Evolutionary conservation across 23 tunicate species (phyloP), one percentile per base, ranked within the genome.

Genomic region (Halocynthia roretzi): DNA sequence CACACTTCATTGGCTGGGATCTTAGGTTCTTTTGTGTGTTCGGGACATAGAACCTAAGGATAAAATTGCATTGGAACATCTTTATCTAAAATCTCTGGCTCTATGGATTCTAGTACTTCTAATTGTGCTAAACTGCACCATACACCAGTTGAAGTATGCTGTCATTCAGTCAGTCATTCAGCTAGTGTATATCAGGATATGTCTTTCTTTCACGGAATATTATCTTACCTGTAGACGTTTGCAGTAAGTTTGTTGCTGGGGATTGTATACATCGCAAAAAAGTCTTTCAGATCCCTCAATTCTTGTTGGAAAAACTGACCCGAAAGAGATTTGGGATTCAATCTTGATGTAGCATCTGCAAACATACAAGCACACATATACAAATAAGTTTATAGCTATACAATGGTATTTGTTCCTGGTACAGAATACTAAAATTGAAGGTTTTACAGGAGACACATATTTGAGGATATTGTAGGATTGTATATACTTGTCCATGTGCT

Each of bases 11-110:
- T 71, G 8, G 77, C 90, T 6, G 86, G 7, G 31, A 90, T 87
- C 55, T 90, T 90, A n/a, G 90, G 86, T 66, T 90, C 97, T 71
- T 85, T 90, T 0, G 97, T 83, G 71, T 90, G 97, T 66, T 90
- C 97, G 6, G 97, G 97, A 72, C 97, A 90, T 7, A 90, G 54
- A n/a, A 90, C 95, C 93, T 87, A 22, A 9, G 76, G 52, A 31
- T 31, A 31, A 0, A 31, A 31, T 31, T 31, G 2, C 44, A 31
- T 31, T 20, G 22, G 14, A 71, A 71, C 76, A 71, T 19, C 55
- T 10, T 19, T 6, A 15, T 10, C 5, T 50, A 50, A 0, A 50
- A 31, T 31, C 71, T 17, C 14, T n/a, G 72, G 12, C 31, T n/a
- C 31, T 20, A 17, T 19, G 72, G 19, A 17, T 11, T 8, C 48